These are phyloP conservation scores for Trinorchestia longiramus DNA, from an alignment of 1,140 invertebrate genomes.

Conservation along the genomic window DNA sequence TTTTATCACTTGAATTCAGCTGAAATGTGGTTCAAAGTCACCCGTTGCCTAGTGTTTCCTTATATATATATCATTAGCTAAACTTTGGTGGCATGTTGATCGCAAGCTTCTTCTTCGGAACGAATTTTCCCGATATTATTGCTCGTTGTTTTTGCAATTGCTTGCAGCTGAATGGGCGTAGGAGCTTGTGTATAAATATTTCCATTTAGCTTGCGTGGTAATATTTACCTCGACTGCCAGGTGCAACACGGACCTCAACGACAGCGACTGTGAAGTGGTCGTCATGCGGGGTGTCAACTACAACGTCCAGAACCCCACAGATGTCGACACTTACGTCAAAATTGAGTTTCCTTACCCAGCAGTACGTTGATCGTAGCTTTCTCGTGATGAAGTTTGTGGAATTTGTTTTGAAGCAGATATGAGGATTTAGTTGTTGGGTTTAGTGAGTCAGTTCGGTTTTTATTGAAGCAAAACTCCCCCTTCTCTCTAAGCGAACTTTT, in stretches of 20 bases:
- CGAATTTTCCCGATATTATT: too few species aligned
- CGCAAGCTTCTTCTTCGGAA: too few species aligned
- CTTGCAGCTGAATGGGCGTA: too few species aligned
- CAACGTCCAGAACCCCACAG: slow-evolving; percentile 84
- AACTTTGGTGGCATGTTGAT: too few species aligned
- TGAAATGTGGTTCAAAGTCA: too few species aligned
- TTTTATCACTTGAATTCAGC: too few species aligned
- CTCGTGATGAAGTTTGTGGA: background rate
- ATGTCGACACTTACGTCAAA: slow-evolving; percentile 94
- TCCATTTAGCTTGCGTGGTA: too few species aligned
- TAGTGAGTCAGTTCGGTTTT: background rate
- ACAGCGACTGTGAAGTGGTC: slow-evolving; percentile 89
- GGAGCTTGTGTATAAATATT: too few species aligned
- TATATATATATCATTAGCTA: too few species aligned
- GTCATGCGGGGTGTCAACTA: slow-evolving; percentile 91
- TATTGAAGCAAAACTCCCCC: background rate
- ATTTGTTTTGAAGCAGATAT: background rate
- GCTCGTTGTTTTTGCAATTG: too few species aligned
- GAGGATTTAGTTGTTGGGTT: background rate
- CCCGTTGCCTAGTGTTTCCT: too few species aligned
- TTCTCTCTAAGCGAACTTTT: background rate
- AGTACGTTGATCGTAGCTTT: slow-evolving; percentile 73
- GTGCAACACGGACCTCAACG: slow-evolving; percentile 89
- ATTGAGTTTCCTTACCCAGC: slow-evolving; percentile 93
- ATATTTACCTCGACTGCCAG: slow-evolving; percentile 20